Evolutionary conservation across 1,140 invertebrate species (phyloP).

Genomic region (Apocrypta bakeri): DNA sequence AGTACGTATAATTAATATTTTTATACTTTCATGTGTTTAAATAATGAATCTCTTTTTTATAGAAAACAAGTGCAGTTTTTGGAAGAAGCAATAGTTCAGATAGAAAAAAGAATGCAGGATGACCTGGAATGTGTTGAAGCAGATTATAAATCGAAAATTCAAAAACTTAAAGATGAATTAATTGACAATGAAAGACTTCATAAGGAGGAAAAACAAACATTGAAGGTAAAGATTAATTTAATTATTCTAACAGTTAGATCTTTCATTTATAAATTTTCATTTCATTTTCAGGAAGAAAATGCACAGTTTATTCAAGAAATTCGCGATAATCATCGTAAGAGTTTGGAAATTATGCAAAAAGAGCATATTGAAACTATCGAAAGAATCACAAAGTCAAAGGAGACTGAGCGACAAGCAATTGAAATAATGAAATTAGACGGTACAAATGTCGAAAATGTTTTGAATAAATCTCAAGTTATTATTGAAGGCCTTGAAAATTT

Average conservation of each 20-base stretch:
- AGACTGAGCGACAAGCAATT: slow-evolving; percentile 63
- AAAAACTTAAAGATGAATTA: slow-evolving; percentile 67
- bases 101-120: slow-evolving; percentile 63
- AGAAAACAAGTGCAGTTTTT: slow-evolving; percentile 68
- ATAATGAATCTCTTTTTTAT: slow-evolving; percentile 42
- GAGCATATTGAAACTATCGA: slow-evolving; percentile 67
- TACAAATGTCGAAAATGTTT: slow-evolving; percentile 62
- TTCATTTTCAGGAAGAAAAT: slow-evolving; percentile 61
- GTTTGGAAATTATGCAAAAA: slow-evolving; percentile 63
- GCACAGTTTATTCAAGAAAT: slow-evolving; percentile 61
- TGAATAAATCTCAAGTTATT: slow-evolving; percentile 62
- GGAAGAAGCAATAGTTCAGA: slow-evolving; percentile 62
- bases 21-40: slow-evolving; percentile 36
- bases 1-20: slow-evolving; percentile 57
- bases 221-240: slow-evolving; percentile 63
- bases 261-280: no score
- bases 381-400: slow-evolving; percentile 65
- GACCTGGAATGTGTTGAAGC: slow-evolving; percentile 63
- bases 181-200: slow-evolving; percentile 60
- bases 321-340: slow-evolving; percentile 61
- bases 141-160: slow-evolving; percentile 66
- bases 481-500: slow-evolving; percentile 60
- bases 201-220: slow-evolving; percentile 64
- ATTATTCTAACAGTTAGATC: no score
- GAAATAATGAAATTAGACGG: slow-evolving; percentile 61